A percentile compares a stretch with the other conserved stretches of the same genome.
Conservation (phyloP, 2,113 vertebrate species). For the Oncorhynchus kisutch region DNA sequence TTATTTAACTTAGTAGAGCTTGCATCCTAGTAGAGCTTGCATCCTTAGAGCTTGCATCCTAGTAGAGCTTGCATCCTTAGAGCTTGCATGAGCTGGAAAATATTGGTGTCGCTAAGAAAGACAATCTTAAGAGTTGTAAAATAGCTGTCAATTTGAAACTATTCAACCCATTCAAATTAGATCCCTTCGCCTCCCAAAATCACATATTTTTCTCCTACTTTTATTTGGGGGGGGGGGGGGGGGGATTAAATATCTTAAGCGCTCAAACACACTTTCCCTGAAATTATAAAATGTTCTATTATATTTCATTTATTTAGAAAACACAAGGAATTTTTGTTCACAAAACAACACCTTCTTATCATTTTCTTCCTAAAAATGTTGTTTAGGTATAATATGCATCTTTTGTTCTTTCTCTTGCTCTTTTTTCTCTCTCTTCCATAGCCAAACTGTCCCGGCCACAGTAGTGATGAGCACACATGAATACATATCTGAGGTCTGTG, state of each 20-base stretch:
- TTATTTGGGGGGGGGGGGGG: neutral
- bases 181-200: neutral
- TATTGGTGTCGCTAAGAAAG: neutral
- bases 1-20: neutral
- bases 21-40: neutral
- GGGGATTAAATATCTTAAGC: neutral
- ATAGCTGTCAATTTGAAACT: neutral
- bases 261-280: neutral
- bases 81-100: neutral
- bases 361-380: neutral
- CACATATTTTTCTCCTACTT: neutral
- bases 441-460: constrained; percentile 77
- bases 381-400: constrained; percentile 22
- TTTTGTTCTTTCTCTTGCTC: constrained; percentile 14
- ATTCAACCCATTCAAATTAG: neutral
- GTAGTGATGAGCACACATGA: constrained; percentile 66
- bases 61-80: neutral
- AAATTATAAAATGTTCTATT: neutral
- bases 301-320: neutral
- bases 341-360: neutral
- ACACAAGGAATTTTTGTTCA: neutral
- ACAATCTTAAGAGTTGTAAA: neutral
- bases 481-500: constrained; percentile 71
- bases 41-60: neutral
- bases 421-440: constrained; percentile 57